Base-by-base conservation (phyloP, 2,888 invertebrate genomes). In the Tuta absoluta region DNA sequence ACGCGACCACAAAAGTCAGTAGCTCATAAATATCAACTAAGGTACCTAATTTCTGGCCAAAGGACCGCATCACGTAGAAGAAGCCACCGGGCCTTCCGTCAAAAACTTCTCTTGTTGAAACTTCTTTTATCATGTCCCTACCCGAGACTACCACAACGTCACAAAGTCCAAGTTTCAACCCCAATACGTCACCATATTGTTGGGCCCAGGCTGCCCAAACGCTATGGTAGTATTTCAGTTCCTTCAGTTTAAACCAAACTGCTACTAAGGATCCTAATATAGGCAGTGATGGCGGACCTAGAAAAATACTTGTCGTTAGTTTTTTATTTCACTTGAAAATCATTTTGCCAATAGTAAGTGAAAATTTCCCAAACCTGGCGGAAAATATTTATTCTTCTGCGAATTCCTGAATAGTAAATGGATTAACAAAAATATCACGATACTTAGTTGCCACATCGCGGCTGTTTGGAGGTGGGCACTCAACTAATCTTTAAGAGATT, bases 51-150 rank as follows among this genome's bases (percentile, higher is more conserved):
- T 94, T 92, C 80, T 94, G 93, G 4, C 95, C 95, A 71, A 95
- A 94, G 0, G 95, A 93, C 65, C 96, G 90, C 72, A 95, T 84
- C 57, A 93, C 88, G 73, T 95, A 96, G 78, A 95, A 94, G 75
- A 95, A 95, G 11, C 95, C 95, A 76, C 94, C 93, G 0, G 96
- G 96, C 67, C 96, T 91, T 0, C 95, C 95, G 69, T 94, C 94
- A 69, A 96, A 95, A 41, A 94, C 94, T 37, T 95, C 94, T 56
- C 92, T 89, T 0, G 90, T 85, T 1, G 94, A 89, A 5, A 94
- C 93, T 74, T 95, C 94, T 69, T 92, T 94, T 14, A 95, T 93
- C 11, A 93, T 87, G 33, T 94, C 92, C 62, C 92, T 89, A 0
- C 95, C 94, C 2, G 93, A 93, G 11, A 95, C 93, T 0, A 94